Evolutionary conservation across 2,113 vertebrate species (phyloP).

Genomic region (Nycticorax nycticorax): DNA sequence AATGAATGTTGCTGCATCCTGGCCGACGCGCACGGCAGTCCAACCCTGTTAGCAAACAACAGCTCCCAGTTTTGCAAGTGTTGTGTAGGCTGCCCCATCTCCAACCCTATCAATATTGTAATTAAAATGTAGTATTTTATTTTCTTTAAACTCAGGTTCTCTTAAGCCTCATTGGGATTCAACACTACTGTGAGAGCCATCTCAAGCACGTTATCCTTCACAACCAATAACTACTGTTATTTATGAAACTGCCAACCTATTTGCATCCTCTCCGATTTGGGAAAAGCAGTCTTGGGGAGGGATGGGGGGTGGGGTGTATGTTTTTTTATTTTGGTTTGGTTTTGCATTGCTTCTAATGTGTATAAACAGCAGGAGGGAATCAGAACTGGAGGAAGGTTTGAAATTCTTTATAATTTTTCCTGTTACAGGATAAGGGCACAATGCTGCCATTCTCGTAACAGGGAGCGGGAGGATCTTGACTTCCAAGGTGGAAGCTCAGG

Average conservation of each 20-base stretch:
- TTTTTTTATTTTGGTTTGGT: background rate
- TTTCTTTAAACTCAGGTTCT: background rate
- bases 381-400: background rate
- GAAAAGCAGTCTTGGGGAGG: background rate
- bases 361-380: background rate
- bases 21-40: fast-evolving
- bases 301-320: fast-evolving
- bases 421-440: background rate
- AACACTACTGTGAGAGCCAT: background rate
- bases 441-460: background rate
- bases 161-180: background rate
- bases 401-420: background rate
- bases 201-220: background rate
- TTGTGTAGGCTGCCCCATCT: background rate
- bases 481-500: background rate
- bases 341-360: background rate
- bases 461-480: background rate
- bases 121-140: background rate
- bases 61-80: background rate
- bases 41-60: background rate
- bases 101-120: background rate
- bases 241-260: background rate
- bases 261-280: background rate
- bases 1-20: background rate
- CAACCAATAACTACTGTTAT: background rate